Evolutionary conservation across 2,888 invertebrate species (phyloP), one percentile per base, ranked within the genome.

Genomic region (Troides oblongomaculatus): DNA sequence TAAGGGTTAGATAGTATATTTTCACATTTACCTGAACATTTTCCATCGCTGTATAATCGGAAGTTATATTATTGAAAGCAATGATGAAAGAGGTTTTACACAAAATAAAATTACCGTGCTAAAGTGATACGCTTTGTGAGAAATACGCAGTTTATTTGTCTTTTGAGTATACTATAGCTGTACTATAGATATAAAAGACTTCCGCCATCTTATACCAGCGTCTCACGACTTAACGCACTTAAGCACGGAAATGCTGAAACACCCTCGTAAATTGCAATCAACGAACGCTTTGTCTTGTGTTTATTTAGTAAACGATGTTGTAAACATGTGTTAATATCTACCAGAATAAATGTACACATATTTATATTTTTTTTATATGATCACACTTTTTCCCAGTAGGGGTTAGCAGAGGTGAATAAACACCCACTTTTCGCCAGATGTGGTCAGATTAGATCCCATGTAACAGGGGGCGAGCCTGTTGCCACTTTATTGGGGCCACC

Each of bases 181-280:
- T 39, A 39, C 14, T 59, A 65, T 46, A 46, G 59, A 59, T 50
- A 65, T 65, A 59, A 65, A 65, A 65, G 46, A 46, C 59, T 65
- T 65, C 65, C 65, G 65, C 25, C 57, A 65, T 59, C 59, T 50
- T 65, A 59, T 65, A 65, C 43, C 39, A 65, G 64, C 59, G n/a
- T 58, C 46, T 65, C 43, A 65, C 65, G 58, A 58, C 25, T 58
- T 59, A 59, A 65, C 65, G 46, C 59, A 65, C 65, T 65, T 65
- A 59, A 59, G 65, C 46, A 59, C 65, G 59, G 59, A 59, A 59
- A 59, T 30, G 23, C 43, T 43, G 59, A 65, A 65, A 65, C 43
- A n/a, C 25, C 65, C 58, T 65, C 65, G 59, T 65, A 65, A 65
- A 65, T 46, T 65, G 65, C 46, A 59, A 65, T 65, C 59, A 65